Evolutionary conservation across 2,113 vertebrate species (phyloP), one percentile per base, ranked within the genome.

Genomic region (Myrmecophaga tridactyla): DNA sequence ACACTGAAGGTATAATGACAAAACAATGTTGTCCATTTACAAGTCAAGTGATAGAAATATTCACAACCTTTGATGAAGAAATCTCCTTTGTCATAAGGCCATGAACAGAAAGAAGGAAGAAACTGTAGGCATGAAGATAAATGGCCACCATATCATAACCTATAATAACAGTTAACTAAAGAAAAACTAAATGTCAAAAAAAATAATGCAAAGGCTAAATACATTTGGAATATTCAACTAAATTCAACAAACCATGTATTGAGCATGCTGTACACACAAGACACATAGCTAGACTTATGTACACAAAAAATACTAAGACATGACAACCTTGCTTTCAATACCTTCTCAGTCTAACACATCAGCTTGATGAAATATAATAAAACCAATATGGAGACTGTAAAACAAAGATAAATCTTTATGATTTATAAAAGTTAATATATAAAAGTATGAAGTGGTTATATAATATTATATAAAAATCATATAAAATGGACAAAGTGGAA

Each of bases 121-220:
- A 84, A 9, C 34, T 36, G 70, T 1, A 84, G 27, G 13, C 25
- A 48, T 3, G 70, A 34, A 43, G 17, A 36, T 1, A 77, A 18
- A 36, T 3, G 18, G 29, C 43, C 31, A 70, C 11, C 15, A 73
- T n/a, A 39, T 41, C 20, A 14, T 58, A 34, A 62, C 17, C 21
- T 39, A 5, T 3, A 12, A 65, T 34, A 85, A 41, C 23, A 60
- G 6, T 36, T 67, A 91, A 85, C 3, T 46, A 87, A 39, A 92
- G 83, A 94, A 53, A 77, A 89, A 34, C 11, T 65, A 87, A 81
- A 77, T 29, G 18, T 39, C 63, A 65, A 72, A 1, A 51, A 70
- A 51, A 70, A 83, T 41, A 76, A 82, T 58, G 72, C 36, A 92
- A 87, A 94, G 39, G 25, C n/a, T 60, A 95, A 88, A 87, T 43